Base-by-base conservation (phyloP, 1,140 invertebrate genomes). In the Prorops nasuta region DNA sequence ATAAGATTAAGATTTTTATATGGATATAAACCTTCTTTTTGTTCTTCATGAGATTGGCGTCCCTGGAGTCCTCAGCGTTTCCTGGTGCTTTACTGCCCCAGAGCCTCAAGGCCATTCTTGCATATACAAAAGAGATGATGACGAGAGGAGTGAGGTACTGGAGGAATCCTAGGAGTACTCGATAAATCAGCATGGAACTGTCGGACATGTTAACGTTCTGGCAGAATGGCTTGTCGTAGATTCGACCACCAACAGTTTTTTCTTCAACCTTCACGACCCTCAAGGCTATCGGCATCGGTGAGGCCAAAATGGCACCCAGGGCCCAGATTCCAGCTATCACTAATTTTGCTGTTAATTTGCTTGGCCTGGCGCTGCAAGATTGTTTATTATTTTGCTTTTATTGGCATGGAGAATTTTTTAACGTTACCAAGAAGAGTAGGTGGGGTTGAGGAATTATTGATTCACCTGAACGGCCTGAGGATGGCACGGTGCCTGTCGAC, bases 21-120 rank as follows among this genome's bases (percentile, higher is more conserved):
- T n/a, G n/a, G n/a, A n/a, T n/a, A n/a, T n/a, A n/a, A n/a, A 90
- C 90, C 83, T 88, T 90, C 60, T 88, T 89, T 64, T 90, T 91
- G 66, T 92, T 91, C 54, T 82, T 83, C 69, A 89, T 82, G 18
- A 91, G 79, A 37, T 85, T 85, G 1, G 86, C 86, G 61, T 92
- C 89, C 17, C 88, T 72, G 1, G 80, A 83, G 60, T 88, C 84
- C 60, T 89, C 82, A 1, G 86, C 86, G 58, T 88, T 87, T 1
- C 90, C 89, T 0, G 89, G 90, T 0, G 88, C 84, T 17, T 81
- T 79, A 0, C 85, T 84, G 2, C 87, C 85, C 88, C 88, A 91
- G 19, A 92, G 74, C 46, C 84, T 81, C 44, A 86, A 78, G 0
- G 83, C 86, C 83, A 92, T 90, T 52, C 88, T 79, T n/a, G 81